A percentile compares a stretch with the other conserved stretches of the same genome.
Evolutionary conservation across 30 jellyfish, hydroid and myxozoan species (phyloP).

Genomic region (Catostylus mosaicus): DNA sequence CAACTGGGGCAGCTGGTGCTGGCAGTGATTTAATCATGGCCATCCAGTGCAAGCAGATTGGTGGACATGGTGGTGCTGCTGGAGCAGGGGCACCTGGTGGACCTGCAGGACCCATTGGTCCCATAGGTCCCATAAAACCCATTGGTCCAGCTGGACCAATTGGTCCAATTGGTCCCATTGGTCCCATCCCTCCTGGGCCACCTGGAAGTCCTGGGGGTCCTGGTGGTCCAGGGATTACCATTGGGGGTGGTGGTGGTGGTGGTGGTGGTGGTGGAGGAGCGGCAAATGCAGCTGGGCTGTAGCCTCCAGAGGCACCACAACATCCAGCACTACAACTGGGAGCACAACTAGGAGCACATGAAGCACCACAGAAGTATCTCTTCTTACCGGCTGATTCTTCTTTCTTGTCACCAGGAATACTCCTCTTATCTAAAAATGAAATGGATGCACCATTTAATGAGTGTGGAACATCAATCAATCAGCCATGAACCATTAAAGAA

Average conservation of each 20-base stretch:
- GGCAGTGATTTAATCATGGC: conserved; percentile 74
- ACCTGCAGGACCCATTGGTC: conserved; percentile 93
- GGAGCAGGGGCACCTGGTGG: conserved; percentile 98
- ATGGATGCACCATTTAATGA: not conserved
- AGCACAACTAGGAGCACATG: conserved; percentile 87
- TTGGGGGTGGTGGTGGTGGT: conserved; percentile 90
- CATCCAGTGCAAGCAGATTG: conserved; percentile 87
- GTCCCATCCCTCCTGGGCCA: conserved; percentile 74
- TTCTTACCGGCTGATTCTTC: conserved; percentile 95
- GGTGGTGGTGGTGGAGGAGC: conserved; percentile 98
- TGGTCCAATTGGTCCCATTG: conserved; percentile 73
- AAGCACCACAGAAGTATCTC: conserved; percentile 94
- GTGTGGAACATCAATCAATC: not conserved
- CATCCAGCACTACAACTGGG: conserved; percentile 82
- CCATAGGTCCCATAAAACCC: conserved; percentile 80
- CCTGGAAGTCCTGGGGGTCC: conserved; percentile 81
- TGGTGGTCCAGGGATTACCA: conserved; percentile 83
- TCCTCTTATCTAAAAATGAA: conserved; percentile 71
- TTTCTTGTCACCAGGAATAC: conserved; percentile 83
- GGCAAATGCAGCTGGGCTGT: conserved; percentile 54
- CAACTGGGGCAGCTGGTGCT: conserved; percentile 80
- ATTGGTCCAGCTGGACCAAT: conserved; percentile 75
- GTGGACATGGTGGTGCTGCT: conserved; percentile 97
- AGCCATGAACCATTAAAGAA: no score
- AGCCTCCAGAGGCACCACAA: conserved; percentile 75